Evolutionary conservation across 2,888 invertebrate species (phyloP), one percentile per base, ranked within the genome.

Genomic region (Oscheius myriophilus): DNA sequence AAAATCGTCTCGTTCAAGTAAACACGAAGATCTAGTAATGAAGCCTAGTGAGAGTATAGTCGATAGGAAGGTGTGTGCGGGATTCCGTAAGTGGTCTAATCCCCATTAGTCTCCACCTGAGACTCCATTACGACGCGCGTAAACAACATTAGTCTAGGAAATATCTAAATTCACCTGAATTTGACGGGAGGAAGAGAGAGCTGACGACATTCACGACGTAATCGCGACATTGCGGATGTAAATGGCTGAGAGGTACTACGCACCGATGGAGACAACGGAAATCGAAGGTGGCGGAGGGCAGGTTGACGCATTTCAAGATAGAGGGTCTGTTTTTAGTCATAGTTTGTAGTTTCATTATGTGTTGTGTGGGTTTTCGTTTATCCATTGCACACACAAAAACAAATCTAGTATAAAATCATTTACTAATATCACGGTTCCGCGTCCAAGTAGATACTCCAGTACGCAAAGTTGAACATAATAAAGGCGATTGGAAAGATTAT

Each of bases 401-500:
- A n/a, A n/a, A n/a, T n/a, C n/a, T 33, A 33, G 33, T 6, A 33
- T 33, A 9, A 33, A 33, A 33, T 33, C 33, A 33, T 33, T 33
- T 9, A 45, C 45, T 45, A 18, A n/a, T 41, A 18, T 57, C 18
- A 6, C 49, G n/a, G 23, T 33, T 74, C 78, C 55, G 82, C 79
- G 49, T 81, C 81, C 64, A 84, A 73, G 70, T 85, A 85, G 52
- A 83, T 73, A 39, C 78, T 80, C 86, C 86, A 86, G 63, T 86
- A 86, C 58, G 83, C 84, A 46, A 84, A 73, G 64, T 86, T 86
- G 79, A 86, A 86, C 49, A 84, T 53, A 33, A 83, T 73, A 68
- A 86, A 86, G 39, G 82, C 82, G 26, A 83, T 62, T 7, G 86
- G 86, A 64, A 86, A 84, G 23, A 86, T 75, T 59, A 85, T 80